A percentile compares a stretch with the other conserved stretches of the same genome.
phyloP scores from a whole-genome alignment of 2,888 invertebrate genomes.

The Noctua pronuba region DNA sequence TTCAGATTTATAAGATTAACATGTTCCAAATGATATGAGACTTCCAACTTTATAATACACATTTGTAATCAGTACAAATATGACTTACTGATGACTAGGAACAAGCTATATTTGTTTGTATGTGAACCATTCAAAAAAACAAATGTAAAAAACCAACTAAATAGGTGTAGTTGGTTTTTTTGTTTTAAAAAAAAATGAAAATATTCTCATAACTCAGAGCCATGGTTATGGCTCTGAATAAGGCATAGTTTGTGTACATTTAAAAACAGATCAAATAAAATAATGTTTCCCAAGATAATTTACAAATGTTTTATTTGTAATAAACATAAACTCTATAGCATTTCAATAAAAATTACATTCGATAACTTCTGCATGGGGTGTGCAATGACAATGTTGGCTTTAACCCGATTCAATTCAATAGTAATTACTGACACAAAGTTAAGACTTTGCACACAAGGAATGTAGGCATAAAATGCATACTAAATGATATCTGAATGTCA shows the following conservation, averaged over 20 bases:
- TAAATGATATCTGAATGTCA: constrained; percentile 69
- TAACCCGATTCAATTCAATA: constrained; percentile 29
- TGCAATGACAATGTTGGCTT: constrained; percentile 2
- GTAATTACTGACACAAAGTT: neutral
- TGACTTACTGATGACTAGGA: neutral
- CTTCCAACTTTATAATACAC: neutral
- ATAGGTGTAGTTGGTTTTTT: too few relatives aligned
- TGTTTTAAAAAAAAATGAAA: neutral
- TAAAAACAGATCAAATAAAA: constrained; percentile 3
- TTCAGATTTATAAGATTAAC: neutral
- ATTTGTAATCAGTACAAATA: neutral
- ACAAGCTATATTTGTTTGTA: neutral
- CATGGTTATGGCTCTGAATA: neutral
- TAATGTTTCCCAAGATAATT: constrained; percentile 10
- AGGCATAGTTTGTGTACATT: neutral
- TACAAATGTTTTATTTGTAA: constrained; percentile 41
- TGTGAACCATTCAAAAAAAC: neutral
- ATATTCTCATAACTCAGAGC: neutral
- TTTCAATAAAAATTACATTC: neutral
- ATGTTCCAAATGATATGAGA: neutral
- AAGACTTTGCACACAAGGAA: constrained; percentile 44
- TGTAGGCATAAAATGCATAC: constrained; percentile 25
- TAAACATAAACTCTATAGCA: neutral
- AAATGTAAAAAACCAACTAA: neutral
- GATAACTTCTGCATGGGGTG: neutral